Percentiles rank a stretch among this genome's conserved stretches.
Conservation (phyloP, 2,888 invertebrate genomes). For the Clusia tigrina region DNA sequence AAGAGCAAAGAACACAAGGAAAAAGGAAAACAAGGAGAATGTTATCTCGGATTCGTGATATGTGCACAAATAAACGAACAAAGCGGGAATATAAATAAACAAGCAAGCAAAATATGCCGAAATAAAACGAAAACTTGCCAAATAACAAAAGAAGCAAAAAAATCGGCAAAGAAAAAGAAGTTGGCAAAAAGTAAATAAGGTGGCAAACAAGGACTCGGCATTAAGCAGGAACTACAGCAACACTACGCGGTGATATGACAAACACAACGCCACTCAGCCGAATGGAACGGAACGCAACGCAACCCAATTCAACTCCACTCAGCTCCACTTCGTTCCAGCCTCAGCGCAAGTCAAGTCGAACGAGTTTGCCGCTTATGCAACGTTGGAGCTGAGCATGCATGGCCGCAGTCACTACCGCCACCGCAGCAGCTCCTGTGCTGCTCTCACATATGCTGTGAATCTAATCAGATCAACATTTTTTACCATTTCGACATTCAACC, state of each 20-base stretch:
- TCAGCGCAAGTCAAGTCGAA: no score
- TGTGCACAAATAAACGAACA: conserved; percentile 1
- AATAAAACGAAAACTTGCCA: not conserved
- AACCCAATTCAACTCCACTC: no score
- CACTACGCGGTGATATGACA: no score
- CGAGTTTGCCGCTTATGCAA: not conserved
- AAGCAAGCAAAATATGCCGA: not conserved
- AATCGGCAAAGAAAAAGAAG: not conserved
- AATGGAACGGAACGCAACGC: no score
- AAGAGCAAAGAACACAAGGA: no score
- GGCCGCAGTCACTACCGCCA: not conserved
- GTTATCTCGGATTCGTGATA: not conserved
- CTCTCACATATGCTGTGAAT: conserved; percentile 33
- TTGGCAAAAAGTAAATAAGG: not conserved
- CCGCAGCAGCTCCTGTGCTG: not conserved
- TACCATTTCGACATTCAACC: conserved; percentile 49
- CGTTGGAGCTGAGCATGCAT: not conserved
- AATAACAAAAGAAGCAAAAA: not conserved
- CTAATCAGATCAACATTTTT: conserved; percentile 58
- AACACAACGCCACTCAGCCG: no score
- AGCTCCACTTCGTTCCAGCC: no score
- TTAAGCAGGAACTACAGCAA: not conserved
- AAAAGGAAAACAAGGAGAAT: not conserved
- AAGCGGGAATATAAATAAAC: not conserved
- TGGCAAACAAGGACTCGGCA: not conserved